These are phyloP conservation scores for Sipha flava DNA, from an alignment of 1,140 invertebrate species.

Conservation along the genomic window DNA sequence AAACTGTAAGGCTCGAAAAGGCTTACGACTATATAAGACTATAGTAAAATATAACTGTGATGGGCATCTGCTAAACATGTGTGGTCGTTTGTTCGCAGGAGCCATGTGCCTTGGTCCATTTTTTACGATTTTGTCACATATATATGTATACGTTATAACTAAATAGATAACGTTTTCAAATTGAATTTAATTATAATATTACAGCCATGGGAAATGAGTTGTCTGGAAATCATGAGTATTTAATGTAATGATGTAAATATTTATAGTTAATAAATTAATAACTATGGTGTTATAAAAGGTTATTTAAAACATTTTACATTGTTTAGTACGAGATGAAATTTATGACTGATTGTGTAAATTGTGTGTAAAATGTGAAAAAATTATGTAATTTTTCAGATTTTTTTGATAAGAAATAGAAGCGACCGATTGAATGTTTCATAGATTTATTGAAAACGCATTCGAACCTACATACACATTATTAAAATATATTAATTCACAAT, in stretches of 20 bases:
- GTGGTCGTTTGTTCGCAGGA: background rate
- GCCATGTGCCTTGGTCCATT: background rate
- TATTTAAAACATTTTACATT: too few species aligned
- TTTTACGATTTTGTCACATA: slow-evolving; percentile 11
- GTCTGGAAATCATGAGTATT: slow-evolving; percentile 8
- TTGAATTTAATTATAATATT: background rate
- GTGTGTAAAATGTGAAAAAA: too few species aligned
- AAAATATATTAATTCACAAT: too few species aligned
- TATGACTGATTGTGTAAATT: too few species aligned
- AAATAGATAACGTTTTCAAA: background rate
- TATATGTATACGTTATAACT: background rate
- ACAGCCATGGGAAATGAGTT: background rate
- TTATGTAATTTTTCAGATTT: too few species aligned
- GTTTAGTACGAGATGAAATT: too few species aligned
- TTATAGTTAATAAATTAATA: background rate
- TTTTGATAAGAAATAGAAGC: too few species aligned
- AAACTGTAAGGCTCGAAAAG: background rate
- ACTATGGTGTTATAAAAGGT: too few species aligned
- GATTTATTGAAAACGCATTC: too few species aligned
- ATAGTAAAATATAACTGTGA: background rate
- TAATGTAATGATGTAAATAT: background rate
- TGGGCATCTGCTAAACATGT: slow-evolving; percentile 27
- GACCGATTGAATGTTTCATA: too few species aligned
- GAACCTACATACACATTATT: too few species aligned
- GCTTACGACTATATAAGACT: background rate